Evolutionary conservation across 2,113 vertebrate genomes (phyloP), one percentile per base, ranked within the genome.

Genomic region (Corythornis vintsioides): DNA sequence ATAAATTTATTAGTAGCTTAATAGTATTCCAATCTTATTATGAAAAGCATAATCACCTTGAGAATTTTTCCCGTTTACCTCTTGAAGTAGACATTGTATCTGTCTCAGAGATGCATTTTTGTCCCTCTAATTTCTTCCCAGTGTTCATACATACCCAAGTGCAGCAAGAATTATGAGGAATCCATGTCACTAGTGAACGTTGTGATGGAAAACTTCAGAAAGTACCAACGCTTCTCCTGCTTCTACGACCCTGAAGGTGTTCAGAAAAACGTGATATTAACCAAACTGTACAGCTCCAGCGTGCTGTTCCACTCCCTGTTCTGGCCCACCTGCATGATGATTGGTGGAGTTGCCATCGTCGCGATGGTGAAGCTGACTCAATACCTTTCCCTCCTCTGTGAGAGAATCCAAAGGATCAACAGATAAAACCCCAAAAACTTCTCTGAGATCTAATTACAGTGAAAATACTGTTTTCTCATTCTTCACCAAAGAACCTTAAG

Each of bases 361-460:
- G 98, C 98, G 26, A 98, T 99, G 99, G 99, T 99, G 60, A 99
- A 99, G 95, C 98, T 99, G 94, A 99, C 98, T 69, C 99, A 99
- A n/a, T 99, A 99, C 95, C 98, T 99, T 76, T 99, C 99, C 57
- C 96, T 99, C 70, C 98, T 99, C 94, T 98, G 98, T 13, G 98
- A 99, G 61, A 98, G 98, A 64, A 97, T 98, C 83, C 98, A 98
- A 55, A 97, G 97, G 96, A 98, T 99, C 93, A 98, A 98, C 92
- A 98, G 97, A 98, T 99, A 98, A 98, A 97, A 94, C 14, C 7
- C 22, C 28, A 47, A 94, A 89, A 79, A 17, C 67, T 79, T 33
- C 80, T 76, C 92, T 9, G 71, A 95, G 55, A 90, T 95, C 80
- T 19, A 90, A 91, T 90, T 94, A 52, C 97, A 96, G 94, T 10